A percentile compares a stretch with the other conserved stretches of the same genome.
Evolutionary conservation across 64 coral and sea anemone species (phyloP).

Genomic region (Stylophora pistillata): DNA sequence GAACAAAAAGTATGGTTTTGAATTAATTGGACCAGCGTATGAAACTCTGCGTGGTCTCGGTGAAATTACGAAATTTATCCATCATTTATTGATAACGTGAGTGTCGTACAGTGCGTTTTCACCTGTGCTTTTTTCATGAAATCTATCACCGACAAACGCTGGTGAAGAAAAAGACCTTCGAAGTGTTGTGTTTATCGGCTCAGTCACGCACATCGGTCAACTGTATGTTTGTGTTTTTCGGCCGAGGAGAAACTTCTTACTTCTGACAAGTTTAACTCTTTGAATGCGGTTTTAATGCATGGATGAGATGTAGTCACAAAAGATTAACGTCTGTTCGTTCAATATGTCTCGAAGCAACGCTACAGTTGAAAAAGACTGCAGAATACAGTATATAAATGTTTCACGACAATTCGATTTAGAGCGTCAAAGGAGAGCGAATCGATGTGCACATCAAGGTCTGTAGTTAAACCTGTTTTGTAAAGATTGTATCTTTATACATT

Average conservation of each 20-base stretch:
- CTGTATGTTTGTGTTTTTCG: background rate
- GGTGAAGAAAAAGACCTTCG: background rate
- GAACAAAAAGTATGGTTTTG: constrained; percentile 6
- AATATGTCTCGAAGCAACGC: constrained; percentile 8
- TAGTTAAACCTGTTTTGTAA: background rate
- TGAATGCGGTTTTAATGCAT: background rate
- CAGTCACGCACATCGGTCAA: background rate
- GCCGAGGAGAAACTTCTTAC: background rate
- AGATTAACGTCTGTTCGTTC: background rate
- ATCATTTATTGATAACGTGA: background rate
- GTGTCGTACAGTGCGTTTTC: background rate
- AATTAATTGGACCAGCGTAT: background rate
- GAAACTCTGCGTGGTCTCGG: background rate
- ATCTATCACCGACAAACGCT: background rate
- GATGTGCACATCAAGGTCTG: background rate
- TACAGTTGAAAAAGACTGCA: background rate
- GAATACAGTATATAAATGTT: background rate
- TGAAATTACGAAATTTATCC: background rate
- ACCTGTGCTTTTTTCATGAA: background rate
- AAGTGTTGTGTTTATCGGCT: background rate
- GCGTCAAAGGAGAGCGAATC: background rate
- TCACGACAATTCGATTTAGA: background rate
- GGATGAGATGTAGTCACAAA: background rate
- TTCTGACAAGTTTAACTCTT: background rate
- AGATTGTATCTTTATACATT: background rate